Evolutionary conservation across 2,797 vertebrate genomes (phyloP).

Genomic region (Dicrostonyx torquatus): DNA sequence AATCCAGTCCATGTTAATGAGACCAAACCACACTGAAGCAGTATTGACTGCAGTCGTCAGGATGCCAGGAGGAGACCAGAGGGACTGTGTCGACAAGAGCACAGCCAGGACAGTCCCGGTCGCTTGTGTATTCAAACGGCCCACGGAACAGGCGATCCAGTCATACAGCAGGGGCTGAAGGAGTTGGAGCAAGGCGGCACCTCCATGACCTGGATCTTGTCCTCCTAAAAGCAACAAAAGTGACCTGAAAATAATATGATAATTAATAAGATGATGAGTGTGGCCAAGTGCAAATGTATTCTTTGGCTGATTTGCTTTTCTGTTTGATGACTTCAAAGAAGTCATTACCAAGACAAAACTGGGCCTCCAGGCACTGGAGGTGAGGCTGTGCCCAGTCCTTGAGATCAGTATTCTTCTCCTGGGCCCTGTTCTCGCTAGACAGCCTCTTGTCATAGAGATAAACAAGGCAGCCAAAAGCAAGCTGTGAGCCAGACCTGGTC

Average conservation of each 20-base stretch:
- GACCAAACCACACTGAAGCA: slow-evolving; percentile 68
- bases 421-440: background rate
- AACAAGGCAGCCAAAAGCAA: background rate
- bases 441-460: background rate
- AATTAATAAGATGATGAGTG: too few relatives aligned
- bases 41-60: slow-evolving; percentile 50
- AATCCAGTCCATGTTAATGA: slow-evolving; percentile 80
- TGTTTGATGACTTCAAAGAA: slow-evolving; percentile 51
- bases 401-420: background rate
- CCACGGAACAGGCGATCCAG: background rate
- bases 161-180: too few relatives aligned
- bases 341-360: slow-evolving; percentile 7
- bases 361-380: background rate
- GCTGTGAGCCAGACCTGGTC: background rate
- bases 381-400: background rate
- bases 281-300: slow-evolving; percentile 2
- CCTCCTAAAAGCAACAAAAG: background rate
- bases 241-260: background rate
- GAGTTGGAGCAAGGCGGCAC: background rate
- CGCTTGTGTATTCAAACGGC: background rate
- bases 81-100: background rate
- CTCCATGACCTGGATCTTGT: background rate
- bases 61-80: background rate
- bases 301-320: background rate
- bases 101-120: background rate